Conservation (phyloP, 2,888 invertebrate genomes). For the Andrena dorsata region DNA sequence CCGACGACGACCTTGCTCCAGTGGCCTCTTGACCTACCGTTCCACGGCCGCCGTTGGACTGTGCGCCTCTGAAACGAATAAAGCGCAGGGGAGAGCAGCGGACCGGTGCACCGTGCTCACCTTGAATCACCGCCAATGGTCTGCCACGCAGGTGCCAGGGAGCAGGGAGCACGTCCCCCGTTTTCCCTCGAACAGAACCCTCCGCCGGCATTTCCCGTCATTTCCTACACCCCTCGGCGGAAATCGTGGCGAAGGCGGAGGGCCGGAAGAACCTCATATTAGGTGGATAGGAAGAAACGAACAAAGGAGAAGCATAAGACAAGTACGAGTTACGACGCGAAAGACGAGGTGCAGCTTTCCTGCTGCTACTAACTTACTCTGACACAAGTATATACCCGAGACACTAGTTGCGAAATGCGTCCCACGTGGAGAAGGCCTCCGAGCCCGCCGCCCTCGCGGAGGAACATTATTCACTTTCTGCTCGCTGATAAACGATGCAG, state of each 20-base stretch:
- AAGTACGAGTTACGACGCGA: too few species aligned
- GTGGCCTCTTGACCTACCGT: constrained; percentile 73
- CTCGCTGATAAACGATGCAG: too few species aligned
- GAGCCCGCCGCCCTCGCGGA: too few species aligned
- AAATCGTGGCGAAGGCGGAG: not conserved
- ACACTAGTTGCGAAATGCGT: too few species aligned
- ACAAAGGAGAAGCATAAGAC: too few species aligned
- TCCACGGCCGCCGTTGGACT: constrained; percentile 56
- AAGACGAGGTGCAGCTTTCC: too few species aligned
- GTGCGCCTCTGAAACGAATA: constrained; percentile 64
- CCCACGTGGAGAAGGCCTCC: too few species aligned
- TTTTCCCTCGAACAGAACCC: not conserved
- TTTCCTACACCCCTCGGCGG: not conserved
- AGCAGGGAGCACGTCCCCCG: not conserved
- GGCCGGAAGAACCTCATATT: too few species aligned
- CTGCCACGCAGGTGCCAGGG: not conserved
- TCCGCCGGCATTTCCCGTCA: not conserved
- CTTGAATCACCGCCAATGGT: constrained; percentile 36
- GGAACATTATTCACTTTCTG: too few species aligned
- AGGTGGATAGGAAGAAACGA: too few species aligned
- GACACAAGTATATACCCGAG: too few species aligned
- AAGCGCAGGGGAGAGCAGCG: constrained; percentile 32
- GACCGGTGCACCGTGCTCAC: constrained; percentile 15
- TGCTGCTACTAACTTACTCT: too few species aligned
- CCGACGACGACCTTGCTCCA: constrained; percentile 72